Base-by-base conservation (phyloP, 2,797 vertebrate genomes). In the Telmatherina bonti region DNA sequence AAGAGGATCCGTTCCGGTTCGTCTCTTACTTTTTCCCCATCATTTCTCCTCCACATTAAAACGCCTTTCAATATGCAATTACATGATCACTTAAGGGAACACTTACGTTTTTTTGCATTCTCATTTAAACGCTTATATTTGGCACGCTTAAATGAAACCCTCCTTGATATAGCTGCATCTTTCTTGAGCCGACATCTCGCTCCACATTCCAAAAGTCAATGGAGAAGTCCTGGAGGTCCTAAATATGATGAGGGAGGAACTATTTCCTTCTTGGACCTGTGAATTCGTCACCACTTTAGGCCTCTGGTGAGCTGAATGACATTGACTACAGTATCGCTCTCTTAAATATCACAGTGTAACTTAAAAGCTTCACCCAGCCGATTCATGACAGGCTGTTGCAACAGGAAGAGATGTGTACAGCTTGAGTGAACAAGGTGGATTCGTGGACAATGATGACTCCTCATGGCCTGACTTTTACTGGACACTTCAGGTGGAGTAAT, bases 31-130 rank as follows among this genome's bases (percentile, higher is more conserved):
- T 77, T 79, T 74, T 38, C 62, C 24, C 51, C 41, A 7, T 59
- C 9, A 70, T 45, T 70, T 61, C 31, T 52, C 52, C 29, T 53
- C 41, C 62, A 43, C 62, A 47, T 67, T 12, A 62, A n/a, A 73
- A 10, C 47, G 69, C 70, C 70, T 79, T 70, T 75, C 74, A 75
- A 85, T 91, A 92, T 91, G 89, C 90, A 92, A 92, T 84, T 72
- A 81, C 77, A 87, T 67, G 38, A 82, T 74, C 71, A 79, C 72
- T 58, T 75, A 60, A 69, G 55, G 24, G 16, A 63, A 47, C 70
- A 67, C 81, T 13, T 77, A 67, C 16, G 22, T 72, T 33, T 56
- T 61, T 30, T 2, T 35, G 11, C 56, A 53, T 64, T 47, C 70
- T 45, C 36, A 53, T 45, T 33, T 6, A 52, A 57, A 66, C 27